These are phyloP conservation scores for Lycodopsis pacificus DNA, from an alignment of 2,797 vertebrate species.

Conservation along the genomic window DNA sequence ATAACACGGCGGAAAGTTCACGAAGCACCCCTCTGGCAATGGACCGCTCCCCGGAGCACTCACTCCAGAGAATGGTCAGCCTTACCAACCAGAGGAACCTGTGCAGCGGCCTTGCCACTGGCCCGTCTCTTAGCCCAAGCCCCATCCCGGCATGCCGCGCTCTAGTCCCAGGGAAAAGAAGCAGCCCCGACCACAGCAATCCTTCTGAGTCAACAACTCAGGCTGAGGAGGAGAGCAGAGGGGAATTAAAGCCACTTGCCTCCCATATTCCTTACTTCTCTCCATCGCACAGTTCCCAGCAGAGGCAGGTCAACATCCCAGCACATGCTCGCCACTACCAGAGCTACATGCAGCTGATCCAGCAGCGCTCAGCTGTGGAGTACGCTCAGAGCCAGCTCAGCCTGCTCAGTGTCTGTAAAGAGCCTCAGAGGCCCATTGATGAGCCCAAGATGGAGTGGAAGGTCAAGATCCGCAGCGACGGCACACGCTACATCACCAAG, in stretches of 20 bases:
- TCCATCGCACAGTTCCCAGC: conserved; percentile 90
- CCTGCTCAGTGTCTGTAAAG: conserved; percentile 90
- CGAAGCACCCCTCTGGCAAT: conserved; percentile 92
- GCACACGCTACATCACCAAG: conserved; percentile 96
- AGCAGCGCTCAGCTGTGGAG: conserved; percentile 95
- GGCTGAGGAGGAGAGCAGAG: conserved; percentile 78
- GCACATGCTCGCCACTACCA: conserved; percentile 95
- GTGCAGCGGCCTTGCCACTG: conserved; percentile 80
- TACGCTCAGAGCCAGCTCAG: conserved; percentile 96
- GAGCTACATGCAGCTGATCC: conserved; percentile 98
- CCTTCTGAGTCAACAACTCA: conserved; percentile 78
- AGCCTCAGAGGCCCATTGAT: conserved; percentile 78
- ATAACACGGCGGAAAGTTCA: conserved; percentile 97
- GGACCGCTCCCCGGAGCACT: conserved; percentile 93
- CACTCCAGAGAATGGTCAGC: conserved; percentile 91
- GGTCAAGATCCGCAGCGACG: conserved; percentile 96
- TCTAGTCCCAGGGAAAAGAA: conserved; percentile 77
- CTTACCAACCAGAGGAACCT: conserved; percentile 95
- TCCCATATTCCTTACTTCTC: conserved; percentile 92
- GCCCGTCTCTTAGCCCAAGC: conserved; percentile 66
- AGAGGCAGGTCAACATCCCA: conserved; percentile 90
- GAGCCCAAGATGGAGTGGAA: conserved; percentile 98
- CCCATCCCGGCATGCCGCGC: conserved; percentile 73
- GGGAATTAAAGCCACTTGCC: conserved; percentile 72
- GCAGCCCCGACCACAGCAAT: conserved; percentile 82